Conservation (phyloP, 2,797 vertebrate species). For the Syndactyla subalaris region DNA sequence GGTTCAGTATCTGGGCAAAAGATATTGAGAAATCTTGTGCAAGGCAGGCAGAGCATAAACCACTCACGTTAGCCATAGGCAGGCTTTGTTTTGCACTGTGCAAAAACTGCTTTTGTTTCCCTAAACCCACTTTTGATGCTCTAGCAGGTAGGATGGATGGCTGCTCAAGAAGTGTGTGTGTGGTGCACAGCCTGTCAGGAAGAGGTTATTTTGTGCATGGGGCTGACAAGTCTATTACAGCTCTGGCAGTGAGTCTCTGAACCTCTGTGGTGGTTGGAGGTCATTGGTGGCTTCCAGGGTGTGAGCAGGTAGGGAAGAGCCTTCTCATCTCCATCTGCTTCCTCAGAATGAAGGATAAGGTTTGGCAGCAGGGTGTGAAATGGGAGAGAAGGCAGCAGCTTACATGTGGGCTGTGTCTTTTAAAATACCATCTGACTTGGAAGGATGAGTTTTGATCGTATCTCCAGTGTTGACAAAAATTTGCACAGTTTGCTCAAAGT, state of each 20-base stretch:
- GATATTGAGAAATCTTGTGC: not conserved
- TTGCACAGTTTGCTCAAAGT: not conserved
- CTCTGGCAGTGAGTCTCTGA: not conserved
- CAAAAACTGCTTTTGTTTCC: not conserved
- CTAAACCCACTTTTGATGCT: not conserved
- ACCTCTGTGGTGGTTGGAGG: not conserved
- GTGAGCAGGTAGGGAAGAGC: not conserved
- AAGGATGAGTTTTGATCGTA: not conserved
- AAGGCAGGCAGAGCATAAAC: not conserved
- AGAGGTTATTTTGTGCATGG: not conserved
- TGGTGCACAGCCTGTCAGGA: not conserved
- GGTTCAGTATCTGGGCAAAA: not conserved
- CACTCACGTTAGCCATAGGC: rapidly evolving
- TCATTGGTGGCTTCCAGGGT: not conserved
- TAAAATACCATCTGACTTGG: conserved; percentile 41
- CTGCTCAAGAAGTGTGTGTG: not conserved
- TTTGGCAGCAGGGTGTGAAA: conserved; percentile 1
- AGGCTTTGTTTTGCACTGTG: not conserved
- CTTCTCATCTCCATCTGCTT: not conserved
- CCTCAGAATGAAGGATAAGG: not conserved
- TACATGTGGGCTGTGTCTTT: not conserved
- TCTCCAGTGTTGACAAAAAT: not conserved
- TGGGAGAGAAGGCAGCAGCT: conserved; percentile 3
- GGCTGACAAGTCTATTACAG: not conserved
- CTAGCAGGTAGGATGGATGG: not conserved